Evolutionary conservation across 1,140 invertebrate species (phyloP), one percentile per base, ranked within the genome.

Genomic region (Leptinotarsa undecemlineata): DNA sequence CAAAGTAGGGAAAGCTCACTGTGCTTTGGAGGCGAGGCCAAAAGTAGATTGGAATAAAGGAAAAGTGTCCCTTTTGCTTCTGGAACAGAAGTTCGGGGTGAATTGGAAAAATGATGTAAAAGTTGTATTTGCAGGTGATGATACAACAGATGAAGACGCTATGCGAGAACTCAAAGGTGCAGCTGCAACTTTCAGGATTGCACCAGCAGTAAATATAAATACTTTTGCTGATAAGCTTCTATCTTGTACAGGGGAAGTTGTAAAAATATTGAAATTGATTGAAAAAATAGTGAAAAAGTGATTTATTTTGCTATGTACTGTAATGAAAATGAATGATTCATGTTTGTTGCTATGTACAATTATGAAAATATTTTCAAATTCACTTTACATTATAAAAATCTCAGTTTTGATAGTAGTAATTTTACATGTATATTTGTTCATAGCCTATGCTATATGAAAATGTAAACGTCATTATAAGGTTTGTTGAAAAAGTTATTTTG

Each of bases 1-100:
- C 20, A 79, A 77, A 74, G 42, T 71, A 26, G 71, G 72, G n/a
- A 76, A 72, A 33, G 78, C 78, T 8, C 78, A 79, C 68, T 76
- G 73, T 64, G 78, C 76, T 15, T 71, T 79, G 33, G 78, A 79
- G 51, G 78, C 74, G 14, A 71, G 76, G 57, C 78, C 78, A 11
- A 77, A 77, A 62, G 76, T 79, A 17, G 70, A 79, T 33, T 79
- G 78, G 78, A 79, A 79, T 68, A 79, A 79, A 62, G 78, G 78
- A 13, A 79, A 64, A 62, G 73, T 77, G 17, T 73, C 76, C 15
- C 26, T 77, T 15, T 21, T 77, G 8, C 26, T 79, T 42, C 47
- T 79, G 11, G 69, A 77, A 63, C 63, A 71, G 33, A 42, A 79
- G 47, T 79, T 64, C 51, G 74, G 74, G 48, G 67, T 72, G 17